Evolutionary conservation across 2,888 invertebrate genomes (phyloP).

Genomic region (Pristionchus arcanus): DNA sequence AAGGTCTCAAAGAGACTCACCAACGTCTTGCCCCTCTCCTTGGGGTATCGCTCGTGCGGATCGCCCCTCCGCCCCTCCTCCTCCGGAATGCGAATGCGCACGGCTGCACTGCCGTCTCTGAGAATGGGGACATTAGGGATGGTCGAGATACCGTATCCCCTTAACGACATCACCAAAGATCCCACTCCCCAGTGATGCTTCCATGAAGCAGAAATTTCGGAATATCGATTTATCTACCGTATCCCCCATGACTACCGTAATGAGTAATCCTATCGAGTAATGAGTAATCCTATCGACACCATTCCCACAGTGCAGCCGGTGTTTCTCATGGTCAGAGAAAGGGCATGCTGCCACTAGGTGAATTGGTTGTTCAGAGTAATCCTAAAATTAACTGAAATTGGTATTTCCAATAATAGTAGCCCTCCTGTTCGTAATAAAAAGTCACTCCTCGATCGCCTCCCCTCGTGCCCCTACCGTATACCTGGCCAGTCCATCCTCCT

Average conservation of each 20-base stretch:
- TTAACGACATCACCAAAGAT: too few species aligned
- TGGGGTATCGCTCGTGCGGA: constrained; percentile 69
- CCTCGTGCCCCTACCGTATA: neutral
- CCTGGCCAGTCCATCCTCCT: constrained; percentile 1
- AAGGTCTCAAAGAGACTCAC: constrained; percentile 57
- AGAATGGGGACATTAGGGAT: neutral
- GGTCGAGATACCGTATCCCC: too few species aligned
- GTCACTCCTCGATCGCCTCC: neutral
- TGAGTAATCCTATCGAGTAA: neutral
- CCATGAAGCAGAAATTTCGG: too few species aligned
- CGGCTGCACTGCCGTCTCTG: neutral
- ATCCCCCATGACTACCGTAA: neutral
- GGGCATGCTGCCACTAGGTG: neutral
- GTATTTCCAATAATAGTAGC: too few species aligned
- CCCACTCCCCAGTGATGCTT: too few species aligned
- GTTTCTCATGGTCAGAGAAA: too few species aligned
- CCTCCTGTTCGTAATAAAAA: neutral
- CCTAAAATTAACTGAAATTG: too few species aligned
- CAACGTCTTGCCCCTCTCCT: constrained; percentile 67
- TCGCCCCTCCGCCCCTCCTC: constrained; percentile 59
- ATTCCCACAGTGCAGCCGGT: neutral
- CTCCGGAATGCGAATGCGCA: constrained; percentile 61
- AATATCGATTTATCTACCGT: neutral
- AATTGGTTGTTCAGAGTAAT: neutral
- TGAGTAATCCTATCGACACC: neutral